Base-by-base conservation (phyloP, 2,797 vertebrate genomes). In the Pangasius larnaudii region DNA sequence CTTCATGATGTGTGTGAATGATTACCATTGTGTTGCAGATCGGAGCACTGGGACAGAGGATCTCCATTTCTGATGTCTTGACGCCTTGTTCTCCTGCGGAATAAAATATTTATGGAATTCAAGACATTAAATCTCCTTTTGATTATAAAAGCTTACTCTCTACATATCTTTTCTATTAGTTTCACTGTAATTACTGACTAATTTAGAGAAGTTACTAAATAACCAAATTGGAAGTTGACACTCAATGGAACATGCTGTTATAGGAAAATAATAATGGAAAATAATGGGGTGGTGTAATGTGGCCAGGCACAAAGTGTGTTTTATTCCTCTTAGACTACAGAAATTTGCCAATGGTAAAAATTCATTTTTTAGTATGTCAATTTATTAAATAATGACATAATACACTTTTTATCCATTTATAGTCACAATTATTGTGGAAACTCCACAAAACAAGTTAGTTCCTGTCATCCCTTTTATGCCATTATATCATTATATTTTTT, bases 61-160 rank as follows among this genome's bases (percentile, higher is more conserved):
- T 99, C 98, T 92, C 99, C 99, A 14, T 99, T 99, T 92, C 98
- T 96, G 94, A 99, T 99, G 90, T 99, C 99, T 93, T 99, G 99
- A 56, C 99, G 94, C 88, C 99, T 97, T 61, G 98, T 99, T 89
- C 99, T 97, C 92, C 98, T 99, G 94, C 87, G 94, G 1, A 84
- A 82, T 14, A 83, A 80, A 27, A 69, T 65, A 19, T 18, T 74
- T 18, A 82, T 53, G 14, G 63, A 2, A 56, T 27, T 72, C n/a
- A 56, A 51, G 78, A 83, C 16, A 67, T 33, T 6, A 30, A 46
- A 42, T n/a, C 18, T 78, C 5, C n/a, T 4, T n/a, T 5, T 72
- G 46, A 75, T 10, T 49, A 3, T 72, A 22, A 10, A 33, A 33
- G n/a, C 49, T 19, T 53, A 53, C 27, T 30, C 74, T 18, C 11